Base-by-base conservation (phyloP, 2,797 vertebrate species). In the Peromyscus aztecus region DNA sequence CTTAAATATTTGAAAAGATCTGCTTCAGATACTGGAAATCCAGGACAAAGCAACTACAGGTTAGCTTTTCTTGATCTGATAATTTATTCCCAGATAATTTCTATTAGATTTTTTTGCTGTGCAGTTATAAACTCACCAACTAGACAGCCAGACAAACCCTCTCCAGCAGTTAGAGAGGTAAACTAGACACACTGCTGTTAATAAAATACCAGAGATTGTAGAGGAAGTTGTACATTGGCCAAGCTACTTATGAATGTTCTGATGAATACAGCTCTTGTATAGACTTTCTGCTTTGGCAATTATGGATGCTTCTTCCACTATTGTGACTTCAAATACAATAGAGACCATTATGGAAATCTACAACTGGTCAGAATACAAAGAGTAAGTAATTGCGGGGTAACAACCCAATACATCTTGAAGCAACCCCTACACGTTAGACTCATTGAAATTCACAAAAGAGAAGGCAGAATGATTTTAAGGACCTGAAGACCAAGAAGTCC, bases 1-100 rank as follows among this genome's bases (percentile, higher is more conserved):
- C 63, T 77, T 91, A 87, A 91, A n/a, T 37, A 46, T 81, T 82
- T 91, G 37, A 90, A 95, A 94, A 46, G 43, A 92, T 52, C 46
- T 67, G 2, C 46, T 57, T 71, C 69, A 71, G 57, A 43, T 21
- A 92, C 17, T 5, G 61, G 8, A 21, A 61, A 3, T 84, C 37
- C 24, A 61, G 29, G 4, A 59, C n/a, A 93, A 92, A 82, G 65
- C 29, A 88, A 13, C 7, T 82, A 10, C 9, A 31, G 2, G 5
- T 81, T 69, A 65, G 73, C 43, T 2, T 55, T 86, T 85, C 1
- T 49, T 91, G 55, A 83, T 61, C 31, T 57, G 14, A 67, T 89
- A 77, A 71, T 34, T 19, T 40, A 75, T 29, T 0, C 43, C 12
- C 9, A 11, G 23, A 65, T 19, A 46, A 14, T 59, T 65, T 4